Conservation (phyloP, 2,888 invertebrate species). For the Sylvicola cinctus region DNA sequence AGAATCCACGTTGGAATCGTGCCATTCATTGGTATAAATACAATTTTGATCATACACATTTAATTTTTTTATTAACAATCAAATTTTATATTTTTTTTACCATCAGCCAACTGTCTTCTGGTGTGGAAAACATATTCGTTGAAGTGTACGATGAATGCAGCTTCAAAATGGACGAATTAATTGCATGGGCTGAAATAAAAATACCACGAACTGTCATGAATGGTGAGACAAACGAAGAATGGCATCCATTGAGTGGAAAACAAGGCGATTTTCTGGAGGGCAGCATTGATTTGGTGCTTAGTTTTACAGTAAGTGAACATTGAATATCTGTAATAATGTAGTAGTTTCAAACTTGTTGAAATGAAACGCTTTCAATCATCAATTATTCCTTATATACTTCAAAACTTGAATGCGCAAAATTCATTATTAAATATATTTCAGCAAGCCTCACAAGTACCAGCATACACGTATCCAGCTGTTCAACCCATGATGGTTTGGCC, state of each 20-base stretch:
- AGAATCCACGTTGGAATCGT: conserved; percentile 91
- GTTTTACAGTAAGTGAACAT: conserved; percentile 29
- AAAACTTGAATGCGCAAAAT: no score
- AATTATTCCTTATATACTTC: no score
- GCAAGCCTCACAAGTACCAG: conserved; percentile 25
- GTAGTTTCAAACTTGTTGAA: no score
- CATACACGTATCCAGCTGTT: conserved; percentile 27
- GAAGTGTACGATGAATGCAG: conserved; percentile 96
- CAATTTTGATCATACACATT: conserved; percentile 12
- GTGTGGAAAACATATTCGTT: conserved; percentile 70
- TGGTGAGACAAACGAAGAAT: conserved; percentile 86
- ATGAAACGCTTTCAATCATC: no score
- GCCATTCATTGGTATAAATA: conserved; percentile 83
- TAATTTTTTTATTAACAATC: neutral
- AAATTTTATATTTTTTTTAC: conserved; percentile 3
- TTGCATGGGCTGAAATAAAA: conserved; percentile 82
- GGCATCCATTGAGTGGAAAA: conserved; percentile 84
- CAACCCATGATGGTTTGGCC: conserved; percentile 54
- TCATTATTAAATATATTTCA: no score
- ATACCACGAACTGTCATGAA: conserved; percentile 68
- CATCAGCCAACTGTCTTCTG: conserved; percentile 51
- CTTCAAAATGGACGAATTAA: conserved; percentile 86
- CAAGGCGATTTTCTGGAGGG: conserved; percentile 91
- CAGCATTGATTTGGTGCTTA: conserved; percentile 75
- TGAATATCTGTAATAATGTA: no score